Evolutionary conservation across 2,113 vertebrate species (phyloP).

Genomic region (Callithrix jacchus): DNA sequence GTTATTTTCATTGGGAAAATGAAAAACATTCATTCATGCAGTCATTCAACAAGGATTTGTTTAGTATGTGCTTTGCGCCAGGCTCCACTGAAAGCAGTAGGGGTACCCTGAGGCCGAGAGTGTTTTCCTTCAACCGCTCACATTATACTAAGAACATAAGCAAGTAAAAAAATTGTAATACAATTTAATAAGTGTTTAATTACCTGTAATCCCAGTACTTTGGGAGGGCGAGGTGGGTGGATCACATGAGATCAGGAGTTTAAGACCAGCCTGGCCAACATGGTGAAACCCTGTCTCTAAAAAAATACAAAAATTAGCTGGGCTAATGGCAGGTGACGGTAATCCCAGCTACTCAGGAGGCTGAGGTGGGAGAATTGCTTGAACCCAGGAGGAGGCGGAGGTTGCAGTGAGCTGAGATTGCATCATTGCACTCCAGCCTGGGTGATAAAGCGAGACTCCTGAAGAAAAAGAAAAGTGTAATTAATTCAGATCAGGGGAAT

Average conservation of each 20-base stretch:
- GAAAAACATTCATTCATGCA: too few species aligned
- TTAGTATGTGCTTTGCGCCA: not conserved
- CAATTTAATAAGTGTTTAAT: too few species aligned
- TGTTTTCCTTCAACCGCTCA: not conserved
- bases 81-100: not conserved
- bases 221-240: rapidly evolving
- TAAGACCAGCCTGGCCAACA: not conserved
- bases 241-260: not conserved
- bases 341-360: not conserved
- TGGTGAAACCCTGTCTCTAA: not conserved
- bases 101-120: not conserved
- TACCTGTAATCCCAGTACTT: not conserved
- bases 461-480: not conserved
- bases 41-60: not conserved
- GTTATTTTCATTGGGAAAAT: too few species aligned
- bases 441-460: not conserved
- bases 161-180: not conserved
- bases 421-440: not conserved
- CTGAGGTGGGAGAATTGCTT: not conserved
- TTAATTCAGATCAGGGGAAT: too few species aligned
- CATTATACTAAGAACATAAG: not conserved
- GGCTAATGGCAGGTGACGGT: not conserved
- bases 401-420: not conserved
- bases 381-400: not conserved
- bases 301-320: not conserved